Evolutionary conservation across 2,113 vertebrate genomes (phyloP), one percentile per base, ranked within the genome.

Genomic region (Plestiodon gilberti): DNA sequence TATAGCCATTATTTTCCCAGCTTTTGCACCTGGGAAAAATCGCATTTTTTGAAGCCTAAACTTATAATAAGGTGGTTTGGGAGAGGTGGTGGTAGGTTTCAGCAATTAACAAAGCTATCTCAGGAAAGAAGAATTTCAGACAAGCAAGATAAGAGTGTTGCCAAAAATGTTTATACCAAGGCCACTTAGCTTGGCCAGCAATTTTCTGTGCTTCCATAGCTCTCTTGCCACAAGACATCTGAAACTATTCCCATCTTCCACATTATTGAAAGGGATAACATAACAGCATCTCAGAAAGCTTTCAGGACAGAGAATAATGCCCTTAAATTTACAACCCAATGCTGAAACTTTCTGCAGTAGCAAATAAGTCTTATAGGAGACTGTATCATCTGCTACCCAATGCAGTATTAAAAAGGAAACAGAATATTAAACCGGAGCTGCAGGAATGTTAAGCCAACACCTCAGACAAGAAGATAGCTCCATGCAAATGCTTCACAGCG

Each of bases 71-170:
- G 13, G 48, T 88, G 35, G 67, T 57, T 0, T 23, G 1, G 1
- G 70, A 9, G 35, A 71, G 70, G 28, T 33, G 18, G n/a, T 48
- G 43, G 77, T 20, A 28, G 35, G 55, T 5, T 40, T 61, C 22
- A 35, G 18, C 62, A 91, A 87, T 65, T 89, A 88, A 87, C 86
- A 61, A 80, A 82, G 81, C 74, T 74, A 30, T 17, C 40, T 85
- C 82, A 61, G 40, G 4, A 90, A 87, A 69, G 74, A 79, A 65
- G 57, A 77, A 69, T 90, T 90, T 89, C 67, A 88, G 80, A 83
- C 15, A 4, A 88, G 9, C 73, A 59, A 86, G n/a, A 84, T 20
- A 3, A 33, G 87, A 75, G 52, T 35, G 52, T 84, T 82, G n/a
- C 55, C n/a, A 38, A 74, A 64, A 80, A 82, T 73, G 38, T 87